Evolutionary conservation across 2,113 vertebrate genomes (phyloP), one percentile per base, ranked within the genome.

Genomic region (Heliornis fulica): DNA sequence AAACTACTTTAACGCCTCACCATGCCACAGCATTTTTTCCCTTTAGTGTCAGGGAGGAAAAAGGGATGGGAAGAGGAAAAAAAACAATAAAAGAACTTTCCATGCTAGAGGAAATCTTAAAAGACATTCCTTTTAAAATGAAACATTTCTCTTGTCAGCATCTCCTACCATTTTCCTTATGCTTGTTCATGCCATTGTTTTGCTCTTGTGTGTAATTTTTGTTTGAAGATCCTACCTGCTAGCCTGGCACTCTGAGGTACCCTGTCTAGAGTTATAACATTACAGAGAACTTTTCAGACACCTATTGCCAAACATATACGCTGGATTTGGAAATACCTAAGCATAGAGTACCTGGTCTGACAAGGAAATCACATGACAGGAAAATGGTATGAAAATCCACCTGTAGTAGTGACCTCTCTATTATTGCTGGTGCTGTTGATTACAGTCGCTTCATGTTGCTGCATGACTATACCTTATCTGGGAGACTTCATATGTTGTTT

Each of bases 1-100:
- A 88, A 90, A 10, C 9, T 82, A 36, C 36, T 90, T 86, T 48
- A 66, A 80, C 36, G 85, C 25, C n/a, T 60, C 28, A 68, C 14
- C 8, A 61, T n/a, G 34, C 10, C 23, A 51, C 8, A n/a, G 10
- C 9, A 76, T 4, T 65, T 38, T 57, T 81, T 56, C 70, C 9
- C 17, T 68, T 16, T 65, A 19, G 16, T 40, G 38, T 31, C 0
- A 2, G 8, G 17, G 5, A 11, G 4, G 4, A 0, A 3, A 9
- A 36, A 6, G 8, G 7, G 29, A 8, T 3, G 6, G 6, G 7
- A 11, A 4, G 22, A 8, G 5, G 2, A 2, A 2, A 1, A 3
- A 3, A 10, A 17, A n/a, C 36, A 20, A 45, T 7, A 31, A 29
- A 14, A 34, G 13, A 7, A 11, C 12, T 74, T 66, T 54, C 32